Base-by-base conservation (phyloP, 1,140 invertebrate genomes). In the Hestina assimilis region DNA sequence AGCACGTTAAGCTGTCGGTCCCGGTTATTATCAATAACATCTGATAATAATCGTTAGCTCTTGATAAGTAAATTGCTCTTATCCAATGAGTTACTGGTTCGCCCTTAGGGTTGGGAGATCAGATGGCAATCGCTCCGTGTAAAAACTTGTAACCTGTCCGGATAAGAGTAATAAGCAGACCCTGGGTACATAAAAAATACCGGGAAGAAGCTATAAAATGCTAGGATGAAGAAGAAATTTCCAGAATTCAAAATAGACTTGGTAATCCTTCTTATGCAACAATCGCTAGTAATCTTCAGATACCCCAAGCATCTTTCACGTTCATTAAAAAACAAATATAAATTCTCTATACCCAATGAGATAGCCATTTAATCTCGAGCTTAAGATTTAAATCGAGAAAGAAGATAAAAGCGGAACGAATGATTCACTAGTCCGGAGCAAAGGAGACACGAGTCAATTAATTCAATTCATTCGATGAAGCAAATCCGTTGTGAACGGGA, bases 401-500 rank as follows among this genome's bases (percentile, higher is more conserved):
- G 29, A 45, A 54, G 41, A 54, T 47, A 43, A 58, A 45, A 55
- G 24, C 51, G 47, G 52, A 53, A 21, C 42, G 23, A 48, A 55
- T 56, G 56, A 59, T 56, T 64, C 52, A 64, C 40, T 14, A 28
- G 21, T 41, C 20, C 55, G 26, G 21, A 35, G 42, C 19, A 17
- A 45, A 45, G 33, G 46, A 38, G 76, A 73, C 67, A 72, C 63
- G 67, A 68, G 69, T 79, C 73, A 72, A 77, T 79, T 83, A 77
- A 75, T 68, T 74, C 64, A 71, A 83, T 77, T 79, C 68, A 62
- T 66, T 62, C 68, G 69, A 66, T 73, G 67, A 57, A 71, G 67
- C 74, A 71, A 69, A 77, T 76, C 74, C 67, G 66, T 69, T 67
- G 50, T 29, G 33, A 66, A 65, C 61, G 53, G 61, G 48, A 57